Percentiles rank a stretch among this genome's conserved stretches.
Evolutionary conservation across 2,797 vertebrate species (phyloP).

Genomic region (Liasis olivaceus): DNA sequence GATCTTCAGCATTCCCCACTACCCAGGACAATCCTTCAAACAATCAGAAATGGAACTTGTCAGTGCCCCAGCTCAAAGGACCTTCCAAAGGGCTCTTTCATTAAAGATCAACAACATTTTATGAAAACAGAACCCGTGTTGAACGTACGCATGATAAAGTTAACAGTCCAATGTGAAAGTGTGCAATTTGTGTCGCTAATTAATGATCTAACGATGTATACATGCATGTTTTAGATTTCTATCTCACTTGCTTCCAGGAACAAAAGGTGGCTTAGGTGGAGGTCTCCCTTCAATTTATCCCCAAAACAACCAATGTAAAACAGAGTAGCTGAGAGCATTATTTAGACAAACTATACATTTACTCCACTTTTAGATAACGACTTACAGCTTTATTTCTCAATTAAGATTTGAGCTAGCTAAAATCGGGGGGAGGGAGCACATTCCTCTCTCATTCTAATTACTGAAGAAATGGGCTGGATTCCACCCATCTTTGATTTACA

Average conservation of each 20-base stretch:
- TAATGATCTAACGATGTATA: neutral
- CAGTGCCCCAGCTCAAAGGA: neutral
- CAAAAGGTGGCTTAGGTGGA: neutral
- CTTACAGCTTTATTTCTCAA: neutral
- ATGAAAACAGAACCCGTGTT: neutral
- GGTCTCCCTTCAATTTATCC: neutral
- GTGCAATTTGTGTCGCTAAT: neutral
- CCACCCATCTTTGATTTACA: neutral
- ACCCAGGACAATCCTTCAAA: conserved; percentile 91
- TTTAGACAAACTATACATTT: neutral
- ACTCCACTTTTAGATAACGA: neutral
- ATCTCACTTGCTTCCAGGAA: neutral
- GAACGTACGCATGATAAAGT: neutral
- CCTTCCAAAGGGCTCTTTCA: neutral
- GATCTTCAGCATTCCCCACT: conserved; percentile 91
- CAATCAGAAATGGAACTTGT: conserved; percentile 23
- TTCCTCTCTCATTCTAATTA: neutral
- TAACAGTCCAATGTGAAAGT: neutral
- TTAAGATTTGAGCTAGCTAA: neutral
- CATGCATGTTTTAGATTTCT: neutral
- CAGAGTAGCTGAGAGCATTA: neutral
- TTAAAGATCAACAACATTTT: neutral
- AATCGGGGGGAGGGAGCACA: neutral
- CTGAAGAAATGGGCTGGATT: neutral
- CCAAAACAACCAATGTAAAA: neutral